phyloP scores from a whole-genome alignment of 2,113 vertebrate genomes.

The Chrysochloris asiatica region DNA sequence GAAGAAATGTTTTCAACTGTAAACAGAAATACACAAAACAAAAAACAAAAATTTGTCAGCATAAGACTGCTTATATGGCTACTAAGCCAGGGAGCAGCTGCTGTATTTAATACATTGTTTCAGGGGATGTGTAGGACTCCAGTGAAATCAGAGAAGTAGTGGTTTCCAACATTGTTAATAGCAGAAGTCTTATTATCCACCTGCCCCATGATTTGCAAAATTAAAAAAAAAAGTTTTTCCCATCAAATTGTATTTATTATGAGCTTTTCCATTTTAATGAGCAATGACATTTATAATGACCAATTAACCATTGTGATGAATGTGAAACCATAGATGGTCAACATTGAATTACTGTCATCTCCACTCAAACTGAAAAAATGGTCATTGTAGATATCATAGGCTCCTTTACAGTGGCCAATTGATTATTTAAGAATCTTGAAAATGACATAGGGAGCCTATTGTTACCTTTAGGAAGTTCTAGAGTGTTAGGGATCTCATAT shows the following conservation, averaged over 20 bases:
- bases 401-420: not conserved
- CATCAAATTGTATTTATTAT: not conserved
- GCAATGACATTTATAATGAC: not conserved
- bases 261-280: slow-evolving; percentile 13
- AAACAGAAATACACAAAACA: slow-evolving; percentile 78
- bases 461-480: not conserved
- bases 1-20: slow-evolving; percentile 77
- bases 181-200: not conserved
- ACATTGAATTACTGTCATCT: not conserved
- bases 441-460: not conserved
- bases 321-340: not conserved
- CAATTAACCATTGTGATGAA: not conserved
- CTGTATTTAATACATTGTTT: slow-evolving; percentile 52
- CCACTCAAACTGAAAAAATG: not conserved
- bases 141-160: slow-evolving; percentile 36
- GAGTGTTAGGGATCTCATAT: not conserved
- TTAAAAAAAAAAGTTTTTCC: not conserved
- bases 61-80: slow-evolving; percentile 60
- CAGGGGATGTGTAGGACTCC: slow-evolving; percentile 42
- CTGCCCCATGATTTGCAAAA: not conserved
- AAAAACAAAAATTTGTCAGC: slow-evolving; percentile 71
- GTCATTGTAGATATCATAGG: not conserved
- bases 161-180: not conserved
- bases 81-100: slow-evolving; percentile 28
- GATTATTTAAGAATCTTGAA: slow-evolving; percentile 32